A percentile compares a stretch with the other conserved stretches of the same genome.
These are phyloP conservation scores for Drosophila mimetica DNA, from an alignment of 2,888 invertebrate genomes.

Conservation along the genomic window DNA sequence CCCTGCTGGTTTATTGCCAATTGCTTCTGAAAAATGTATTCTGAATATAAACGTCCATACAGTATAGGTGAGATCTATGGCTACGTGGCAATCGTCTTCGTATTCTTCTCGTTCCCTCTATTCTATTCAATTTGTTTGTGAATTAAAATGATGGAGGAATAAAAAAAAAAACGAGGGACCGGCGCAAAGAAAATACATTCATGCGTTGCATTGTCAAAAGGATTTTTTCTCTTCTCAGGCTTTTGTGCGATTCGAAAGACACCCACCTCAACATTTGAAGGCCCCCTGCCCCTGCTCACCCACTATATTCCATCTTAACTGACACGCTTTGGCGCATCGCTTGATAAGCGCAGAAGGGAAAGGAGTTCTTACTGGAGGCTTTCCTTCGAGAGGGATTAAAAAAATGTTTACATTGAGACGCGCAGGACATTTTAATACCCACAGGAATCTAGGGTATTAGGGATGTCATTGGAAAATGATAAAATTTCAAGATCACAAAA, in stretches of 20 bases:
- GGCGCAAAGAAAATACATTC: constrained; percentile 57
- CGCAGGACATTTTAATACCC: constrained; percentile 43
- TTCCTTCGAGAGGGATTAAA: constrained; percentile 71
- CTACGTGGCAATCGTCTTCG: constrained; percentile 59
- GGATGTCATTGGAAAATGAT: background rate
- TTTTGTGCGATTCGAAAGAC: constrained; percentile 37
- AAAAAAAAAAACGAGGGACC: constrained; percentile 15
- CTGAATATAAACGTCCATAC: constrained; percentile 34
- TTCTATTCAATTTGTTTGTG: constrained; percentile 73
- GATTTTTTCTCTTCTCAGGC: constrained; percentile 60
- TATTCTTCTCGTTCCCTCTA: constrained; percentile 43
- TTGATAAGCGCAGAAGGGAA: constrained; percentile 63
- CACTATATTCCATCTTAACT: constrained; percentile 47
- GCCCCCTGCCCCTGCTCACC: background rate
- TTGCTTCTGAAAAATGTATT: constrained; percentile 61
- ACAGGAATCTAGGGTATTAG: constrained; percentile 18
- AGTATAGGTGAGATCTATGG: constrained; percentile 61
- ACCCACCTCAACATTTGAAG: constrained; percentile 5
- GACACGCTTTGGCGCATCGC: constrained; percentile 76
- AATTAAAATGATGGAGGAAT: constrained; percentile 60
- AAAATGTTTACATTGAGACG: constrained; percentile 26
- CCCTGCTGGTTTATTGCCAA: constrained; percentile 44
- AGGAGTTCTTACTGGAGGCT: constrained; percentile 53
- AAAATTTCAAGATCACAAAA: no score
- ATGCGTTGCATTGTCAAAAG: constrained; percentile 69